Base-by-base conservation (phyloP, 2,888 invertebrate genomes). In the Chromoteleia sp. region DNA sequence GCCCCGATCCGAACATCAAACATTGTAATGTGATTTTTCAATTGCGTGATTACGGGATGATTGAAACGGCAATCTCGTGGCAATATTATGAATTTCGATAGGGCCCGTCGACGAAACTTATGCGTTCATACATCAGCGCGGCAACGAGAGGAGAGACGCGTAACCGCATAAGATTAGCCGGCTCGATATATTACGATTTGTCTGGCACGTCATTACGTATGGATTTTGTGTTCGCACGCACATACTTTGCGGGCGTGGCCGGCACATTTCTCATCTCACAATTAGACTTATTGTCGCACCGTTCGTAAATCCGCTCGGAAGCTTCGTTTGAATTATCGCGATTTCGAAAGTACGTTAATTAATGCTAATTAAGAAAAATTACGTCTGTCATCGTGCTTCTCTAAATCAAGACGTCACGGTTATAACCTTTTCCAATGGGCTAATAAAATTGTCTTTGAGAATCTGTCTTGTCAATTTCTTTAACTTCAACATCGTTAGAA, bases 121-220 rank as follows among this genome's bases (percentile, higher is more conserved):
- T 67, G 71, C 61, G 15, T 71, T 75, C 56, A 70, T 82, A 52
- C 82, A 74, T 71, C 78, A 79, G 58, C 43, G 21, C 39, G 56
- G 59, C 56, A 58, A 76, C 70, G 74, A 65, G 73, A 74, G 15
- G 25, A 59, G 39, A 54, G 61, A 54, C 48, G 63, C 59, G 50
- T 30, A 68, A 39, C 73, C 52, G 77, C 39, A 59, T 56, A 50
- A 79, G 82, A 82, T 82, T 79, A 82, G 73, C 68, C 61, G 65
- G 10, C 70, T 56, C 82, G 76, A 83, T 84, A 78, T 83, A 82
- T 85, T 82, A 74, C 78, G 78, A 85, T 85, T 85, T 84, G 85
- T 82, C 84, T 61, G 65, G 63, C 76, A 58, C 71, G 74, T 83
- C 81, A 79, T 80, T 84, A 83, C 71, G 77, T 80, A 68, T 83